Conservation (phyloP, 2,113 vertebrate genomes). For the Probosciger aterrimus region DNA sequence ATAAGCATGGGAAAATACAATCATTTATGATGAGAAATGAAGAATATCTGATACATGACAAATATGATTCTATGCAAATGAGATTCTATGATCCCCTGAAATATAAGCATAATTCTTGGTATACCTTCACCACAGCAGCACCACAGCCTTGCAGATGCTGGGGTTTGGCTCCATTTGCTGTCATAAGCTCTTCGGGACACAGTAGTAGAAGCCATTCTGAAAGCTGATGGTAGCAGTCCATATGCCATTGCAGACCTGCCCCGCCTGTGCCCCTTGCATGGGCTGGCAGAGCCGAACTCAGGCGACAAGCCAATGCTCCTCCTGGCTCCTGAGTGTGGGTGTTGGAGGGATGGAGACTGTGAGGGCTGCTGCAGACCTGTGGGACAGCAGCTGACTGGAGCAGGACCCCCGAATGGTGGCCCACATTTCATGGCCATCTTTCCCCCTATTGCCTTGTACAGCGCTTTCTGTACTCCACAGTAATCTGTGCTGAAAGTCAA, state of each 20-base stretch:
- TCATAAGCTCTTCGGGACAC: background rate
- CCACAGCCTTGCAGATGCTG: background rate
- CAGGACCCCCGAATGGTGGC: rapidly evolving
- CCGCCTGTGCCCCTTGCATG: rapidly evolving
- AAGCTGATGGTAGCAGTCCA: rapidly evolving
- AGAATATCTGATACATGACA: background rate
- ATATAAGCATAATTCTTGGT: background rate
- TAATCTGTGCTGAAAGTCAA: no score
- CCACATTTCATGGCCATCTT: rapidly evolving
- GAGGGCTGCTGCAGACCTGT: background rate
- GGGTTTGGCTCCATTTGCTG: no score
- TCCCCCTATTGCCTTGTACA: background rate
- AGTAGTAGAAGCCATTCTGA: background rate
- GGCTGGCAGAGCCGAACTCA: rapidly evolving
- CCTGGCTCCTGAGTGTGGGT: background rate
- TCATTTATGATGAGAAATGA: background rate
- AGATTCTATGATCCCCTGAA: background rate
- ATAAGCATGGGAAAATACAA: background rate
- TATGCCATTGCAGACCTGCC: rapidly evolving
- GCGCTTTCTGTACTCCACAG: background rate
- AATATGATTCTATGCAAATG: background rate
- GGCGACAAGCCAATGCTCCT: rapidly evolving
- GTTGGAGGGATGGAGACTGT: background rate
- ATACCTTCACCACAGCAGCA: background rate
- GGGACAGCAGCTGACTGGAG: background rate